Conservation (phyloP, 2,797 vertebrate species). For the Choloepus didactylus region DNA sequence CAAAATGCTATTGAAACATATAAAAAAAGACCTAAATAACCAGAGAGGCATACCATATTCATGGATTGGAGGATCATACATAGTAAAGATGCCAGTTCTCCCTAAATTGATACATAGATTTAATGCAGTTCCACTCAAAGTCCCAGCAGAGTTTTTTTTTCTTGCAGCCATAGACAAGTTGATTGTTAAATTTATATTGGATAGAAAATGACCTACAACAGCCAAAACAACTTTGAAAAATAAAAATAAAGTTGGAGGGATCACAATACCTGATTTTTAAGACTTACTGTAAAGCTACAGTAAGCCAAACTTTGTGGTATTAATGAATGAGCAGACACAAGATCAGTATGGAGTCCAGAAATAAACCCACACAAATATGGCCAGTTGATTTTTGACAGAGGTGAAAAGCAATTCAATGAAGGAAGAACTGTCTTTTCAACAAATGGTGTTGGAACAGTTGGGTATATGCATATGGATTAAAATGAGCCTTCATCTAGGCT, state of each 20-base stretch:
- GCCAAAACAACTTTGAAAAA: constrained; percentile 16
- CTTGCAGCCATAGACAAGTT: too few species aligned
- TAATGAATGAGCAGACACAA: not conserved
- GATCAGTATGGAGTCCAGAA: not conserved
- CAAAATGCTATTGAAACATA: too few species aligned
- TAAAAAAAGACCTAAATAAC: too few species aligned
- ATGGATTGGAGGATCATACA: too few species aligned
- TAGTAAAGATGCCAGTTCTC: too few species aligned
- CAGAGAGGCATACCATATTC: too few species aligned
- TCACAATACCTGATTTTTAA: constrained; percentile 34
- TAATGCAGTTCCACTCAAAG: too few species aligned
- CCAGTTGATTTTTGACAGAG: not conserved
- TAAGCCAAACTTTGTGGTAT: not conserved
- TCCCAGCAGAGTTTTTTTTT: too few species aligned
- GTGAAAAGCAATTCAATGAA: not conserved
- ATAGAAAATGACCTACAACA: constrained; percentile 11
- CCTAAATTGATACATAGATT: too few species aligned
- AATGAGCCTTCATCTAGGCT: not conserved
- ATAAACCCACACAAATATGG: too few species aligned
- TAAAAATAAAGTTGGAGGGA: constrained; percentile 42
- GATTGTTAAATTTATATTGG: constrained; percentile 13
- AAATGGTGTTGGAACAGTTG: not conserved
- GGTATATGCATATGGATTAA: not conserved
- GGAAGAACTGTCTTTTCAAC: not conserved
- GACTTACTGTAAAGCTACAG: not conserved